Evolutionary conservation across 2,113 vertebrate species (phyloP).

Genomic region (Phoxinus phoxinus): DNA sequence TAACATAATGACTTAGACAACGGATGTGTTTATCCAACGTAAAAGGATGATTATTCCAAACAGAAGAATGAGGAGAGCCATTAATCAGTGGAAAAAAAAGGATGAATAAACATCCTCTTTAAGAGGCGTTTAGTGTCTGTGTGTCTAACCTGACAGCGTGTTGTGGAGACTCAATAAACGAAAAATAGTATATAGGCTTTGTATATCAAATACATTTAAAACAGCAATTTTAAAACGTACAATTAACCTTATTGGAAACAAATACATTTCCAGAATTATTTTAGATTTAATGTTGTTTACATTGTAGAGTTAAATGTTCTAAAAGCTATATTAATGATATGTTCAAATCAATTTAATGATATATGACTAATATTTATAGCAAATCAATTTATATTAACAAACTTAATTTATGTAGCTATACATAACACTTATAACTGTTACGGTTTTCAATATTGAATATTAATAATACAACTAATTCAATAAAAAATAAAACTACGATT

Average conservation of each 20-base stretch:
- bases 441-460: neutral
- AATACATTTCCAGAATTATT: neutral
- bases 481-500: neutral
- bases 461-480: neutral
- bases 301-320: neutral
- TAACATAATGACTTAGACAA: slow-evolving; percentile 64
- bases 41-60: slow-evolving; percentile 57
- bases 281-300: neutral
- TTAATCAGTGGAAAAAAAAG: slow-evolving; percentile 54
- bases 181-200: neutral
- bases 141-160: slow-evolving; percentile 53
- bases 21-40: slow-evolving; percentile 69
- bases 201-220: neutral
- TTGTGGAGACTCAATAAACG: slow-evolving; percentile 54
- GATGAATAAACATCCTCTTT: slow-evolving; percentile 57
- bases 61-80: slow-evolving; percentile 53
- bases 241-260: neutral
- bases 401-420: neutral
- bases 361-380: neutral
- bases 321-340: too few relatives aligned
- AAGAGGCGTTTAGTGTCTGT: slow-evolving; percentile 47
- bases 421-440: neutral
- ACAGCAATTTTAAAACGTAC: too few relatives aligned
- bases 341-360: too few relatives aligned
- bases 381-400: neutral